Conservation (phyloP, 1,140 invertebrate genomes). For the Nasonia giraulti region DNA sequence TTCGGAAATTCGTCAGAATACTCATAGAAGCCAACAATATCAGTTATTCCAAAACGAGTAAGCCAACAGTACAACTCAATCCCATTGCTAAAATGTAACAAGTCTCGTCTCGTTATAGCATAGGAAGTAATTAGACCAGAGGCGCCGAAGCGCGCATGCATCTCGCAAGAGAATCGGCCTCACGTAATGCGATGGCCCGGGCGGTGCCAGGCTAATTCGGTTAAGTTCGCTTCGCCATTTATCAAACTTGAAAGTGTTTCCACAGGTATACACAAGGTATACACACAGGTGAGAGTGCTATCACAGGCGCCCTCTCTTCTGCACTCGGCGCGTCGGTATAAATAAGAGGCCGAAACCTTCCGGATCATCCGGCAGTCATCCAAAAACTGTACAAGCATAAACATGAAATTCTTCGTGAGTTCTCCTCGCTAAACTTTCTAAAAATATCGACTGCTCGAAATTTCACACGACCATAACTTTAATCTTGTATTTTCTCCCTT, state of each 20-base stretch:
- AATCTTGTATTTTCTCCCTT: not conserved
- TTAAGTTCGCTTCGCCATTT: conserved; percentile 52
- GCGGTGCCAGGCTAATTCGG: not conserved
- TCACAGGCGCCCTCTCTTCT: conserved; percentile 16
- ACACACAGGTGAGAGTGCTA: conserved; percentile 49
- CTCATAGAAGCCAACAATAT: too few relatives aligned
- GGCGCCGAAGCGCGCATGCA: not conserved
- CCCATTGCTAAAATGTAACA: not conserved
- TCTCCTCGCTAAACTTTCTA: not conserved
- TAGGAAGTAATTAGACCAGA: not conserved
- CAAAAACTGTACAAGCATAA: conserved; percentile 61
- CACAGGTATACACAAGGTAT: conserved; percentile 50
- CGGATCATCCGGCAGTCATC: conserved; percentile 58
- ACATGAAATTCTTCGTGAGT: conserved; percentile 67
- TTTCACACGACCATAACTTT: conserved; percentile 52
- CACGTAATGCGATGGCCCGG: conserved; percentile 43
- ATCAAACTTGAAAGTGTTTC: conserved; percentile 52
- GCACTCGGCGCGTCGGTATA: conserved; percentile 49
- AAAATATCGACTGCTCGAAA: not conserved
- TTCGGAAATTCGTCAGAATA: too few relatives aligned
- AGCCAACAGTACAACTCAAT: too few relatives aligned
- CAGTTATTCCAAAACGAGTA: too few relatives aligned
- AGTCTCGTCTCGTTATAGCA: not conserved
- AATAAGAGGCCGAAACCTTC: conserved; percentile 55
- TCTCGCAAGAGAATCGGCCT: not conserved